Evolutionary conservation across 23 tunicate genomes (phyloP).

Genomic region (Diplosoma virens): DNA sequence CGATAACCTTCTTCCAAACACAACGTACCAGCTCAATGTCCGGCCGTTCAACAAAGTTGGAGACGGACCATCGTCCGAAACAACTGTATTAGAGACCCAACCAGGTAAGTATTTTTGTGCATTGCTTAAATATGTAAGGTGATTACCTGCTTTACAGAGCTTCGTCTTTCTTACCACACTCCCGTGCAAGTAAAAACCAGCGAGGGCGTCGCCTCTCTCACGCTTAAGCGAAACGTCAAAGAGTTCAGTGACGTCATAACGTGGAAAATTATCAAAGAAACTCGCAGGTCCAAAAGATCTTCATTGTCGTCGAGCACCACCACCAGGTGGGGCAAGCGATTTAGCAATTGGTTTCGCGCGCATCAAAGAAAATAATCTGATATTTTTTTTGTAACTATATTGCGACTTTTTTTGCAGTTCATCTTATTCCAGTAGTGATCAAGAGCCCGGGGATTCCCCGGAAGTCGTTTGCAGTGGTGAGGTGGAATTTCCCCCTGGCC

Average conservation of each 20-base stretch:
- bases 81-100: conserved; percentile 64
- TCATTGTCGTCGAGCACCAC: conserved; percentile 32
- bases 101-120: conserved; percentile 54
- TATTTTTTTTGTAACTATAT: no score
- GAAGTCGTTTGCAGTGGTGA: conserved; percentile 44
- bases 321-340: no score
- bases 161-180: conserved; percentile 74
- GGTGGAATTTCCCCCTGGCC: conserved; percentile 55
- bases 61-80: conserved; percentile 80
- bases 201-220: conserved; percentile 56
- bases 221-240: conserved; percentile 74
- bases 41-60: conserved; percentile 76
- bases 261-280: conserved; percentile 68
- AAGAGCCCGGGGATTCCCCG: conserved; percentile 25
- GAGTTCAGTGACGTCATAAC: conserved; percentile 71
- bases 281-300: conserved; percentile 17
- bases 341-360: no score
- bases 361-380: no score
- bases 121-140: no score
- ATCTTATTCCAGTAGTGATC: conserved; percentile 36
- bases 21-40: conserved; percentile 73
- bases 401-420: no score
- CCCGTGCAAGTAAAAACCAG: conserved; percentile 83
- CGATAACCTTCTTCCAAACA: conserved; percentile 66
- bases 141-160: conserved; percentile 48